Evolutionary conservation across 2,888 invertebrate species (phyloP).

Genomic region (Rhagonycha fulva): DNA sequence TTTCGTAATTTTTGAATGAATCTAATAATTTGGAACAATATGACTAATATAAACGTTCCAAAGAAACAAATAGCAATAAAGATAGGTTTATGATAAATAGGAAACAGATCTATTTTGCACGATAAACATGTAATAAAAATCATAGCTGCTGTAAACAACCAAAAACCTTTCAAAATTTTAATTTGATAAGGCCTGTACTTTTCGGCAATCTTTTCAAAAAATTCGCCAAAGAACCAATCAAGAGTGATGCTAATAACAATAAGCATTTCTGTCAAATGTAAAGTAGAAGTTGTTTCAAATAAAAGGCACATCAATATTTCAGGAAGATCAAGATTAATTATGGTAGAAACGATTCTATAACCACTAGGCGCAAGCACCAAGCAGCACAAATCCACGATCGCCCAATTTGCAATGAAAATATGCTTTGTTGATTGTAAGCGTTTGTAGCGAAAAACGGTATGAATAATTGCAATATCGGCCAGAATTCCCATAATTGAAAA

Average conservation of each 20-base stretch:
- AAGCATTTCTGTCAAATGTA: neutral
- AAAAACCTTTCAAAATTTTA: neutral
- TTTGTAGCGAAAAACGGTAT: conserved; percentile 13
- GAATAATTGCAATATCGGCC: conserved; percentile 12
- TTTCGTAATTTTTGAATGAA: neutral
- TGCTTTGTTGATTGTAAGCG: conserved; percentile 9
- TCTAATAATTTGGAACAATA: neutral
- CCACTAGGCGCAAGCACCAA: conserved; percentile 8
- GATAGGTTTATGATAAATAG: neutral
- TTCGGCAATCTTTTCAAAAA: neutral
- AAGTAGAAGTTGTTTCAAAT: neutral
- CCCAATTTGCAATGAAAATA: conserved; percentile 21
- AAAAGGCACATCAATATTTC: neutral
- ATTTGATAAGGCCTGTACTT: neutral
- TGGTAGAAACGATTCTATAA: conserved; percentile 13
- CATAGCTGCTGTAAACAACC: neutral
- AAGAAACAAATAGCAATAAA: neutral
- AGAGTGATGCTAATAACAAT: neutral
- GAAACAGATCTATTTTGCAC: neutral
- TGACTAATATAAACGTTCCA: neutral
- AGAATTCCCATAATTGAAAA: neutral
- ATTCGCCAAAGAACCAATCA: neutral
- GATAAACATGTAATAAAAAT: neutral
- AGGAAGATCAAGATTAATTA: neutral
- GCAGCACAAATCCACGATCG: conserved; percentile 2